Conservation (phyloP, 37 sponge, comb jelly and placozoan genomes). For the Amphimedon queenslandica region DNA sequence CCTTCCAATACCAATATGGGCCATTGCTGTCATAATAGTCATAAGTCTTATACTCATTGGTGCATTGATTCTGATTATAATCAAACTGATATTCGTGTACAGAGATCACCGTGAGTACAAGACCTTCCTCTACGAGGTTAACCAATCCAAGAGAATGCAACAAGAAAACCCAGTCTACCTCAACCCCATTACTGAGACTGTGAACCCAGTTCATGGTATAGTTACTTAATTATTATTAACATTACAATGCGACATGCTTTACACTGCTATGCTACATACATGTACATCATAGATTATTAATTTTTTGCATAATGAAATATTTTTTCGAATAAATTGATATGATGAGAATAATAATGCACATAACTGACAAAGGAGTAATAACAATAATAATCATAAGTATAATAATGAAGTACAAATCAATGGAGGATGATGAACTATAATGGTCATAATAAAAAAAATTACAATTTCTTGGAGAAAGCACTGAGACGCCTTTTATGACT, state of each 20-base stretch:
- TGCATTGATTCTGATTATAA: constrained; percentile 23
- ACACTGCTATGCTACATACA: too few species aligned
- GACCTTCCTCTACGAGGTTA: not conserved
- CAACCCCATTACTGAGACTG: not conserved
- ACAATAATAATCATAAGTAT: too few species aligned
- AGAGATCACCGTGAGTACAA: not conserved
- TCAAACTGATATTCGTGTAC: constrained; percentile 47
- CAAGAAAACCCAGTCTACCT: not conserved
- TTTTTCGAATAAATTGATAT: too few species aligned
- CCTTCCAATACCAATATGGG: constrained; percentile 19
- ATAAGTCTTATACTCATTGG: constrained; percentile 37
- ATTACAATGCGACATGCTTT: not conserved
- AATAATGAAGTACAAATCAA: too few species aligned
- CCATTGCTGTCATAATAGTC: constrained; percentile 39
- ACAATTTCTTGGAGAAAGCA: not conserved
- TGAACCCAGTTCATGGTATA: not conserved
- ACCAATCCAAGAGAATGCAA: not conserved
- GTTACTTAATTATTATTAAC: not conserved
- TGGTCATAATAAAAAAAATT: too few species aligned
- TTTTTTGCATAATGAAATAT: too few species aligned
- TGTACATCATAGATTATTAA: too few species aligned
- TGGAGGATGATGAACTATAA: too few species aligned
- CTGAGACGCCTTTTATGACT: not conserved
- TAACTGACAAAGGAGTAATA: too few species aligned
- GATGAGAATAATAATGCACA: too few species aligned